Conservation (phyloP, 2,113 vertebrate genomes). For the Forbesichthys papilliferus region DNA sequence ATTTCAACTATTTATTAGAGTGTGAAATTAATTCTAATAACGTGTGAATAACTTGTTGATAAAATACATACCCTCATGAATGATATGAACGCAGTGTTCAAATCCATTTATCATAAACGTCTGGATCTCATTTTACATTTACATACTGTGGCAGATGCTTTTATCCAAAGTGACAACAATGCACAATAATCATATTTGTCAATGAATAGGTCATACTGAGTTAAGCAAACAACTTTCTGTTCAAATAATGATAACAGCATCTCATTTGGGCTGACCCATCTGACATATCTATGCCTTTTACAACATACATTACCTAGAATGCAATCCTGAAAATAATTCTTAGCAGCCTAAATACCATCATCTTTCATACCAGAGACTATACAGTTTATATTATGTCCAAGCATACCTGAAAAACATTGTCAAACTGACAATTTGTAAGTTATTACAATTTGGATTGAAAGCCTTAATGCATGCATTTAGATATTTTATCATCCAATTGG, state of each 20-base stretch:
- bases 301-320: too few relatives aligned
- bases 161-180: too few relatives aligned
- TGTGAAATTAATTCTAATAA: neutral
- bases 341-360: too few relatives aligned
- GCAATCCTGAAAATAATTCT: too few relatives aligned
- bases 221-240: too few relatives aligned
- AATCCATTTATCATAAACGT: neutral
- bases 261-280: too few relatives aligned
- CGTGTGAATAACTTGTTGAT: neutral
- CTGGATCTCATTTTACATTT: neutral
- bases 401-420: neutral
- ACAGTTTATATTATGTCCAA: slow-evolving; percentile 1
- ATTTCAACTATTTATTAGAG: neutral
- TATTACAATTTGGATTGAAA: neutral
- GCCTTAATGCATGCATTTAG: neutral
- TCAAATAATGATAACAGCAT: too few relatives aligned
- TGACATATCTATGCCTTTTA: too few relatives aligned
- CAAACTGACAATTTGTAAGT: neutral
- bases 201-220: too few relatives aligned
- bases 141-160: too few relatives aligned
- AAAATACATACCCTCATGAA: neutral
- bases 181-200: too few relatives aligned
- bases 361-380: neutral
- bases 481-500: slow-evolving; percentile 19
- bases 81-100: neutral